Conservation (phyloP, 2,888 invertebrate species). For the Acanthosoma haemorrhoidale region DNA sequence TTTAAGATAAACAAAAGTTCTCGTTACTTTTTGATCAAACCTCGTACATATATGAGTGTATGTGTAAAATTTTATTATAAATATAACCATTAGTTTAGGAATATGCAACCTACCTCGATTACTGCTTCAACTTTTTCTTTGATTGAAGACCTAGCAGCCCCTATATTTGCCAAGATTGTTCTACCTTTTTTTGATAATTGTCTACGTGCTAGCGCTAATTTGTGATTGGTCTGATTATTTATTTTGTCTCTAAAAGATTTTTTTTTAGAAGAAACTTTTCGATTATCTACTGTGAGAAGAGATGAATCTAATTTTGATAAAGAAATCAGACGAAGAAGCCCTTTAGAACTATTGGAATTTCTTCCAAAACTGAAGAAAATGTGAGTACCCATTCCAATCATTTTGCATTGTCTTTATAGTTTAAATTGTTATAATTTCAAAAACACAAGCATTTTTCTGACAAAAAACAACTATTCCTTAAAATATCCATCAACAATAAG, state of each 20-base stretch:
- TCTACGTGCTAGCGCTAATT: background rate
- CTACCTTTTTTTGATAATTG: slow-evolving; percentile 56
- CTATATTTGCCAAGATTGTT: slow-evolving; percentile 62
- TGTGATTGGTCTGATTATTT: background rate
- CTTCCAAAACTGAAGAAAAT: background rate
- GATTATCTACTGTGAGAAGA: background rate
- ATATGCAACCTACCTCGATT: slow-evolving; percentile 52
- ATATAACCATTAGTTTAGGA: slow-evolving; percentile 49
- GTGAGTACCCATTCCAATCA: background rate
- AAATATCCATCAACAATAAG: too few relatives aligned
- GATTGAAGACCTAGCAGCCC: slow-evolving; percentile 64
- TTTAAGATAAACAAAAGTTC: too few relatives aligned
- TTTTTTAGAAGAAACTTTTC: background rate
- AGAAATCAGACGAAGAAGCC: background rate
- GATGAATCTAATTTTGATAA: background rate
- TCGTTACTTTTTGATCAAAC: too few relatives aligned
- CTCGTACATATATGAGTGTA: too few relatives aligned
- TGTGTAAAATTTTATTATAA: slow-evolving; percentile 3
- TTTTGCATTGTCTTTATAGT: too few relatives aligned
- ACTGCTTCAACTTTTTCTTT: slow-evolving; percentile 68
- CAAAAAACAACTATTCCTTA: too few relatives aligned
- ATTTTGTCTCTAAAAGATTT: background rate
- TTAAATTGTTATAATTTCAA: too few relatives aligned
- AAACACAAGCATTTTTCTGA: too few relatives aligned
- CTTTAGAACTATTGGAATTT: background rate